Base-by-base conservation (phyloP, 1,140 invertebrate species). In the Heliconius nattereri region DNA sequence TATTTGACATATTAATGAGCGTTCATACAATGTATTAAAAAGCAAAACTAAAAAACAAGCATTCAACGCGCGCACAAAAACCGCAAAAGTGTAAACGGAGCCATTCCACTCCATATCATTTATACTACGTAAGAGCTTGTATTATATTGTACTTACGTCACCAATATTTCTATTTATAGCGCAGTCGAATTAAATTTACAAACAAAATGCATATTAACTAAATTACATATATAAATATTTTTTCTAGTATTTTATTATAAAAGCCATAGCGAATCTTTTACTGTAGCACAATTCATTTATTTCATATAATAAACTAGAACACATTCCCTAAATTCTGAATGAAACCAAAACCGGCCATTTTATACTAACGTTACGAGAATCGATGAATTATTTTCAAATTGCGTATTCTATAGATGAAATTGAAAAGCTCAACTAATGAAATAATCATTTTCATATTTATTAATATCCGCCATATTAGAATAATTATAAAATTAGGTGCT, bases 221-320 rank as follows among this genome's bases (percentile, higher is more conserved):
- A 85, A 84, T 81, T 80, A 35, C 0, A 35, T 35, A 82, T 85
- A 85, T 78, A 87, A 82, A 90, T 92, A 92, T 92, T 89, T 93
- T 92, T 93, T 92, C 87, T 91, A 93, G 87, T 88, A 80, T 86
- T 90, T 87, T 92, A 90, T 89, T 86, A 76, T 85, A 86, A 86
- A 75, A 83, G 23, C 85, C 83, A 86, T 84, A 86, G 81, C 78
- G 60, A 82, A 78, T 75, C 66, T 73, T 75, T 79, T 71, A 79
- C 52, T 71, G 66, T 83, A 79, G 80, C 75, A 75, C 49, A 80
- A 80, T 77, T 37, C 29, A 40, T 75, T 78, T 71, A 40, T 66
- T 74, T 52, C 60, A 45, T 45, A 32, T 35, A 3, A 11, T 66
- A 13, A 66, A 66, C 60, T 66, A 66, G 29, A 73, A 49, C 57